Percentiles rank a stretch among this genome's conserved stretches.
phyloP scores from a whole-genome alignment of 2,888 invertebrate species.

The Chrysolina americana region DNA sequence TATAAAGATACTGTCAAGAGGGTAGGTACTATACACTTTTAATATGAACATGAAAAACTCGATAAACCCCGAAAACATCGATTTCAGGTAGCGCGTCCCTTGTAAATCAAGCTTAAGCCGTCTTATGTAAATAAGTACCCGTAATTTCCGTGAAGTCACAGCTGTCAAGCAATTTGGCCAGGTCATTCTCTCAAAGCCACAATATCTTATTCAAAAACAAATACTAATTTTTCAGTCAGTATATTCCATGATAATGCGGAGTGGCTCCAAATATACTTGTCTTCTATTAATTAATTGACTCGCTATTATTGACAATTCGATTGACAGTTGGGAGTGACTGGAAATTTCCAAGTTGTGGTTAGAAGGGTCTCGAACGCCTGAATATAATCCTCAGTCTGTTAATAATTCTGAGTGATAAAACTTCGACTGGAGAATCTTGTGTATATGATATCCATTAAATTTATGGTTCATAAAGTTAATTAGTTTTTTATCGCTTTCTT shows the following conservation, averaged over 20 bases:
- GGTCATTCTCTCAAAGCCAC: not conserved
- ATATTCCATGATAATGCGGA: not conserved
- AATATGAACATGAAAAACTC: not conserved
- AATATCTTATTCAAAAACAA: not conserved
- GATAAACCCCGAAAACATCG: not conserved
- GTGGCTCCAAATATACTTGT: not conserved
- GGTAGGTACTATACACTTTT: not conserved
- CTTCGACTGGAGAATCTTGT: not conserved
- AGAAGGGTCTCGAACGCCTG: not conserved
- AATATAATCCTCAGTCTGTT: not conserved
- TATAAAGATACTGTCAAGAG: not conserved
- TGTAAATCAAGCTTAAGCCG: slow-evolving; percentile 12
- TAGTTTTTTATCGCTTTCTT: not conserved
- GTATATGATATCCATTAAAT: slow-evolving; percentile 6
- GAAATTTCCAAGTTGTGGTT: no score
- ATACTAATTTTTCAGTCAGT: not conserved
- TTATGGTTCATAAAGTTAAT: slow-evolving; percentile 5
- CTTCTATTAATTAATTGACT: no score
- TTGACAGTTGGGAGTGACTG: no score
- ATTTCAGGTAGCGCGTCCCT: not conserved
- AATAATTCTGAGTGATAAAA: not conserved
- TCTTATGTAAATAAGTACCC: not conserved
- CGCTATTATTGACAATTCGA: no score
- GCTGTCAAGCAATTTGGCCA: slow-evolving; percentile 2
- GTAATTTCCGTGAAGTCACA: slow-evolving; percentile 11